phyloP scores from a whole-genome alignment of 2,797 vertebrate genomes.

The Liparis tanakae region DNA sequence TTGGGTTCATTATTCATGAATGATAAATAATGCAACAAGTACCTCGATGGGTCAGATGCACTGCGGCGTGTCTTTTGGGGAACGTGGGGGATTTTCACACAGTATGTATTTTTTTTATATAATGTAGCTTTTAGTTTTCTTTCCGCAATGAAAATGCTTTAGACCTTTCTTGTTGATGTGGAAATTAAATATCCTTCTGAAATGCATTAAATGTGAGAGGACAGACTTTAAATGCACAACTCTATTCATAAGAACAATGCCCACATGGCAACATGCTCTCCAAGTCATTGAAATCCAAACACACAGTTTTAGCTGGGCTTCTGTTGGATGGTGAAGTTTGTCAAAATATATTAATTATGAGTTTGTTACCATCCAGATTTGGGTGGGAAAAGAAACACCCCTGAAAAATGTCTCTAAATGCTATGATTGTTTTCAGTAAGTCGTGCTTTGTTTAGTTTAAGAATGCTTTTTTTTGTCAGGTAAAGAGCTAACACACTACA shows the following conservation, averaged over 20 bases:
- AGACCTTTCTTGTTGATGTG: conserved; percentile 35
- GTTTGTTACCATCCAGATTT: conserved; percentile 45
- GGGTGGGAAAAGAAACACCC: conserved; percentile 14
- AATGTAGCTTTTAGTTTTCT: conserved; percentile 19
- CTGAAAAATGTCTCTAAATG: conserved; percentile 11
- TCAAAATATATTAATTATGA: conserved; percentile 55
- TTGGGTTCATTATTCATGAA: conserved; percentile 50
- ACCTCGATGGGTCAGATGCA: conserved; percentile 44
- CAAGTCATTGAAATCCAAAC: conserved; percentile 65
- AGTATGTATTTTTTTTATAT: conserved; percentile 40
- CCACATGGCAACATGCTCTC: conserved; percentile 54
- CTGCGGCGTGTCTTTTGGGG: conserved; percentile 10
- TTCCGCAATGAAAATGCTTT: conserved; percentile 28
- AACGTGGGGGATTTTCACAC: conserved; percentile 34
- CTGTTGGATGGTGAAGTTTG: conserved; percentile 63
- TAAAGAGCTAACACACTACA: neutral
- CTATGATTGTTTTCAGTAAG: conserved; percentile 2
- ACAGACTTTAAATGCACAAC: conserved; percentile 46
- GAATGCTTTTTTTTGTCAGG: neutral
- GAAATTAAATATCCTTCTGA: conserved; percentile 52
- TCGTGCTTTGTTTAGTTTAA: conserved; percentile 15
- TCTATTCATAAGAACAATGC: conserved; percentile 56
- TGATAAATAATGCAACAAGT: conserved; percentile 60
- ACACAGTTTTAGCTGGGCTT: conserved; percentile 64
- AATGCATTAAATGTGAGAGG: conserved; percentile 44